Percentiles rank a stretch among this genome's conserved stretches.
phyloP scores from a whole-genome alignment of 1,140 invertebrate species.

The Bemisia tabaci region DNA sequence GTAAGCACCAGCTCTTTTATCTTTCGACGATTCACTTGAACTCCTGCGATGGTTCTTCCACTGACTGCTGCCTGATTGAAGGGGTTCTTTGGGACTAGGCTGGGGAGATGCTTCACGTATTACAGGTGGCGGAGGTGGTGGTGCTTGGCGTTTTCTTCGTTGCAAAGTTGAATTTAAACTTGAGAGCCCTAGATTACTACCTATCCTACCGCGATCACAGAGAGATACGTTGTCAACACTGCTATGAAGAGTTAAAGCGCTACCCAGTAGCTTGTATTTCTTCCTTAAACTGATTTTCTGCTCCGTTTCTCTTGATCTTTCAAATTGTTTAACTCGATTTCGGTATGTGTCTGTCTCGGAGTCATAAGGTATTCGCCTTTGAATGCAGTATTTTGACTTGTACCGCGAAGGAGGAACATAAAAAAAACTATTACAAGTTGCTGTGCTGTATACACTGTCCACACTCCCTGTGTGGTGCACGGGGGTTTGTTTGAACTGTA shows the following conservation, averaged over 20 bases:
- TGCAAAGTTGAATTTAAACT: conserved; percentile 20
- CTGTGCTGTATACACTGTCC: conserved; percentile 45
- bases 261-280: conserved; percentile 44
- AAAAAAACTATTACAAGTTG: conserved; percentile 54
- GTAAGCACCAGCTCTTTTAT: conserved; percentile 32
- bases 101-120: not conserved
- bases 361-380: conserved; percentile 32
- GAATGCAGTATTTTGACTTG: conserved; percentile 25
- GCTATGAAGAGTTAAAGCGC: conserved; percentile 29
- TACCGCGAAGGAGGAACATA: conserved; percentile 42
- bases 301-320: conserved; percentile 37
- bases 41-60: conserved; percentile 27
- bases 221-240: conserved; percentile 14
- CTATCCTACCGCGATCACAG: not conserved
- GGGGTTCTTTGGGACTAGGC: not conserved
- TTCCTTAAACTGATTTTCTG: conserved; percentile 42
- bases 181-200: conserved; percentile 1
- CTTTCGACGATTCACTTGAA: conserved; percentile 38
- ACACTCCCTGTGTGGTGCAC: conserved; percentile 33
- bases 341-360: conserved; percentile 44
- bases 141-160: conserved; percentile 27
- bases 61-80: not conserved
- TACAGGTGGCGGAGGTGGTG: conserved; percentile 22
- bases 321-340: conserved; percentile 42
- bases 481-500: not conserved